These are phyloP conservation scores for Osmoderma eremita DNA, from an alignment of 2,888 invertebrate species.

Conservation along the genomic window DNA sequence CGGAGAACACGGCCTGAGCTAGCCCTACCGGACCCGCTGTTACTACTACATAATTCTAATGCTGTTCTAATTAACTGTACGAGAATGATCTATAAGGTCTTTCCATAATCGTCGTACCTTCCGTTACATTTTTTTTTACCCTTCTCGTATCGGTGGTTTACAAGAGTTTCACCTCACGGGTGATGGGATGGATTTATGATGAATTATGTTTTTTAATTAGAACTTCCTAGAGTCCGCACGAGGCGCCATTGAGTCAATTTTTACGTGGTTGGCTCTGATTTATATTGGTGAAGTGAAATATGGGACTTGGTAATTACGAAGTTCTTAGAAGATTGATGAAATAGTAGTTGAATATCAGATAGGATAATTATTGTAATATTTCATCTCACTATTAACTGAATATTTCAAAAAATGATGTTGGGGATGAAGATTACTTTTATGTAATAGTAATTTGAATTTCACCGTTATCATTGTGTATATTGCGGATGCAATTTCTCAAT, in stretches of 20 bases:
- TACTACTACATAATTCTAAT: slow-evolving; percentile 1
- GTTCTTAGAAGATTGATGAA: too few relatives aligned
- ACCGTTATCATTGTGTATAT: too few relatives aligned
- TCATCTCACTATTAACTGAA: too few relatives aligned
- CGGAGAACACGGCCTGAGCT: slow-evolving; percentile 10
- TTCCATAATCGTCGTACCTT: neutral
- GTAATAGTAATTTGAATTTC: too few relatives aligned
- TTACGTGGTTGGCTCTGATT: slow-evolving; percentile 5
- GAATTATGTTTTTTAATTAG: slow-evolving; percentile 23
- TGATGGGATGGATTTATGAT: slow-evolving; percentile 11
- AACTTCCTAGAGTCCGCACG: neutral
- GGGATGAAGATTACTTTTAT: too few relatives aligned
- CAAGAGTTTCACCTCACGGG: neutral
- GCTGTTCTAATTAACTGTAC: slow-evolving; percentile 16
- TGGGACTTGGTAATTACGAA: too few relatives aligned
- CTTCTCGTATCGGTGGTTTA: neutral
- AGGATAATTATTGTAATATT: too few relatives aligned
- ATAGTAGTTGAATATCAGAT: too few relatives aligned
- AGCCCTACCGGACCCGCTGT: neutral
- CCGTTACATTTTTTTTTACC: neutral
- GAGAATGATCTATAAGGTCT: slow-evolving; percentile 9
- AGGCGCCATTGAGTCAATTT: neutral
- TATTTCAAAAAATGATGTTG: too few relatives aligned
- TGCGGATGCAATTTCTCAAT: too few relatives aligned
- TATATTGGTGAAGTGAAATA: too few relatives aligned